Conservation (phyloP, 2,113 vertebrate species). For the Taxidea taxus region DNA sequence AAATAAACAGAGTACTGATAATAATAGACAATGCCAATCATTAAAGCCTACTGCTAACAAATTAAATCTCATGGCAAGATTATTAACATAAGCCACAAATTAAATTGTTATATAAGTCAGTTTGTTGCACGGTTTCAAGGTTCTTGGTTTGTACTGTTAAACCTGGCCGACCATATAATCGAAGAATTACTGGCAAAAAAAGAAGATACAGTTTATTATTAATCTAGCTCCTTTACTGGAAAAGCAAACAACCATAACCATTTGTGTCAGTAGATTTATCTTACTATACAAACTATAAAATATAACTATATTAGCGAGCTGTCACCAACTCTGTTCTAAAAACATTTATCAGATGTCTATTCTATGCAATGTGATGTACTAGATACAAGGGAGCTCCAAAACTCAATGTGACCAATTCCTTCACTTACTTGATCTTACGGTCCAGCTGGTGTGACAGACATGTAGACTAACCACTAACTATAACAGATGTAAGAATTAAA, state of each 20-base stretch:
- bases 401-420: background rate
- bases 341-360: background rate
- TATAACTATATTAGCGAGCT: background rate
- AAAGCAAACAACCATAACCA: background rate
- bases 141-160: background rate
- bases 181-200: background rate
- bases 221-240: background rate
- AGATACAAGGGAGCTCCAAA: background rate
- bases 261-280: background rate
- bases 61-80: background rate
- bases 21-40: background rate
- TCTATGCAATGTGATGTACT: background rate
- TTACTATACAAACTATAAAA: background rate
- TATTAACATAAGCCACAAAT: background rate
- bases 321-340: conserved; percentile 1
- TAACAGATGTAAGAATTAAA: background rate
- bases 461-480: background rate
- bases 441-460: background rate
- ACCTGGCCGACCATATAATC: background rate
- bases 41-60: background rate
- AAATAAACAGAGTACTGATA: background rate
- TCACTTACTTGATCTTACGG: background rate
- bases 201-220: background rate
- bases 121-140: background rate
- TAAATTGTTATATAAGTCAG: background rate